Percentiles rank a stretch among this genome's conserved stretches.
phyloP scores from a whole-genome alignment of 1,140 invertebrate species.

The Drosophila ficusphila region DNA sequence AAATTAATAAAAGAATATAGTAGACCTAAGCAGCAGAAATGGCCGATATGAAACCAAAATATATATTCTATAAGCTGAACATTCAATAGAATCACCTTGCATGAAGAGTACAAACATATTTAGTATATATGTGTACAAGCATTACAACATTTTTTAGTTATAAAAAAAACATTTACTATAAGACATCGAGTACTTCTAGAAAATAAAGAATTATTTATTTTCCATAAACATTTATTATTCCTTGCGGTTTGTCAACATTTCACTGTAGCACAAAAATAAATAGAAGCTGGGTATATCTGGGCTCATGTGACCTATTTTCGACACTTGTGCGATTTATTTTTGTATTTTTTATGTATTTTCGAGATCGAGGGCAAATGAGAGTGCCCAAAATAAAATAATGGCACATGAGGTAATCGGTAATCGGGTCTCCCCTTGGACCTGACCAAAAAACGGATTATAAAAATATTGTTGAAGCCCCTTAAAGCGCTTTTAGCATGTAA shows the following conservation, averaged over 20 bases:
- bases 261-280: conserved; percentile 12
- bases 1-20: conserved; percentile 14
- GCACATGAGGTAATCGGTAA: background rate
- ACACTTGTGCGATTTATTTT: background rate
- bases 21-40: background rate
- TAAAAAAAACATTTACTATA: too few relatives aligned
- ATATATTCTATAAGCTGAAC: background rate
- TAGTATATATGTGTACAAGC: background rate
- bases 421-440: background rate
- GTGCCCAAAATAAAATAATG: background rate
- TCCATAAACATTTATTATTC: background rate
- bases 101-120: background rate
- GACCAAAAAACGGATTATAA: too few relatives aligned
- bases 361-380: background rate
- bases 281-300: conserved; percentile 22
- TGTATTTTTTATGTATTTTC: background rate
- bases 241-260: background rate
- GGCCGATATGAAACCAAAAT: conserved; percentile 2
- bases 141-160: background rate
- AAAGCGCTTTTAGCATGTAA: too few relatives aligned
- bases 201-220: background rate
- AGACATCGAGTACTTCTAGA: background rate
- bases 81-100: background rate
- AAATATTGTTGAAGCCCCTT: too few relatives aligned
- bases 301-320: background rate